phyloP scores from a whole-genome alignment of 2,113 vertebrate genomes.

The Acanthisitta chloris region DNA sequence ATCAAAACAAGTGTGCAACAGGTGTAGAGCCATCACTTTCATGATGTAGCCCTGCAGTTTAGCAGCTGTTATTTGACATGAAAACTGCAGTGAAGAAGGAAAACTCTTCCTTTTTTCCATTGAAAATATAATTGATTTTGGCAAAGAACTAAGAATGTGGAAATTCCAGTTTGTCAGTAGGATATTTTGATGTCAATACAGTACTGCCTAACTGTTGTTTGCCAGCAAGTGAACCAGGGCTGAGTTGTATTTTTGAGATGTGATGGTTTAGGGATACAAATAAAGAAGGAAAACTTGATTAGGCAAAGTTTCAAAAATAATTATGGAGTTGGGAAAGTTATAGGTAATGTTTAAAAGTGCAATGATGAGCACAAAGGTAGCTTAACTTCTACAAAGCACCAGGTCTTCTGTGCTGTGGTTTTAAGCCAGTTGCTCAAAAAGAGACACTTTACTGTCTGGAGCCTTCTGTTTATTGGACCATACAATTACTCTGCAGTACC shows the following conservation, averaged over 20 bases:
- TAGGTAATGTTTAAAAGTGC: not conserved
- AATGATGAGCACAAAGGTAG: not conserved
- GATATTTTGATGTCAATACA: not conserved
- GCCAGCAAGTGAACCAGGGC: not conserved
- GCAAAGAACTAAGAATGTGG: not conserved
- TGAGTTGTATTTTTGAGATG: not conserved
- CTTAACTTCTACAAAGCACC: not conserved
- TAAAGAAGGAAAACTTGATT: not conserved
- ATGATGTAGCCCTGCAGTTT: not conserved
- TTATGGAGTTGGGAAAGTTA: not conserved
- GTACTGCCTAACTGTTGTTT: not conserved
- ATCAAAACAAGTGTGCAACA: not conserved
- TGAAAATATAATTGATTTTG: not conserved
- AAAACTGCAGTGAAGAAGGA: not conserved
- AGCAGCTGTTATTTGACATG: not conserved
- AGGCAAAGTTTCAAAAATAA: not conserved
- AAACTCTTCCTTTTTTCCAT: not conserved
- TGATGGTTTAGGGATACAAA: not conserved
- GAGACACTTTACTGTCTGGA: not conserved
- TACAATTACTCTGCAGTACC: not conserved
- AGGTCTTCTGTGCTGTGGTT: not conserved
- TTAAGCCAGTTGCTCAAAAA: not conserved
- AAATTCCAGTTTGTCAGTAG: not conserved
- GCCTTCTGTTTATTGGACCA: not conserved
- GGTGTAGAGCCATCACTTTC: not conserved